phyloP scores from a whole-genome alignment of 2,797 vertebrate species.

The Sebastolobus altivelis region DNA sequence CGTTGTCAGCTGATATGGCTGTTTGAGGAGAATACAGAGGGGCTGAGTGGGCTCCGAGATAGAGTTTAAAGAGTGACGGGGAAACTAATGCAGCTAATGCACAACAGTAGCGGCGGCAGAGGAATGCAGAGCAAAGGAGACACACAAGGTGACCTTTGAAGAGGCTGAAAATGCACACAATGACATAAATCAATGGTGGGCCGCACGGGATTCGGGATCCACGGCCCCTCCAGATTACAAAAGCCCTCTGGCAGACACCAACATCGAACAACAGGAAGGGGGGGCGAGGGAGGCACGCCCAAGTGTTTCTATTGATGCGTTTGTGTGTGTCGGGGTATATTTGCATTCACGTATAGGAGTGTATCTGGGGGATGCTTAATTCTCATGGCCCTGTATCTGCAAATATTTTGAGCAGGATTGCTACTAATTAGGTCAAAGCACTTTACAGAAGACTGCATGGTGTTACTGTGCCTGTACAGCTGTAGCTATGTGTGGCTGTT shows the following conservation, averaged over 20 bases:
- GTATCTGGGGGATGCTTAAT: slow-evolving; percentile 28
- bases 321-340: slow-evolving; percentile 28
- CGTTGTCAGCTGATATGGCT: slow-evolving; percentile 22
- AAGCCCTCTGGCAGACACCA: slow-evolving; percentile 67
- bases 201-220: slow-evolving; percentile 70
- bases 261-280: slow-evolving; percentile 53
- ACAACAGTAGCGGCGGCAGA: slow-evolving; percentile 50
- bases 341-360: slow-evolving; percentile 37
- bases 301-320: slow-evolving; percentile 37
- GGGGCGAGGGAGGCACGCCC: slow-evolving; percentile 35
- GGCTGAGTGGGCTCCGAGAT: slow-evolving; percentile 34
- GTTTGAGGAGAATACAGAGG: slow-evolving; percentile 30
- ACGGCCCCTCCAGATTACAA: slow-evolving; percentile 71
- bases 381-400: slow-evolving; percentile 36
- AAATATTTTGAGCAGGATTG: slow-evolving; percentile 51
- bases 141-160: slow-evolving; percentile 83
- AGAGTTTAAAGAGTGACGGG: slow-evolving; percentile 50
- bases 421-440: slow-evolving; percentile 67
- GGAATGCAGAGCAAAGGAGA: slow-evolving; percentile 73
- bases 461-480: slow-evolving; percentile 8
- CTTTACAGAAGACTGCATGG: slow-evolving; percentile 15
- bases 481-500: neutral
- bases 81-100: slow-evolving; percentile 64
- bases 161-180: slow-evolving; percentile 80
- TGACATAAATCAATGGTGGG: slow-evolving; percentile 83